Percentiles rank a stretch among this genome's conserved stretches.
Evolutionary conservation across 1,140 invertebrate genomes (phyloP).

Genomic region (Euwallacea similis): DNA sequence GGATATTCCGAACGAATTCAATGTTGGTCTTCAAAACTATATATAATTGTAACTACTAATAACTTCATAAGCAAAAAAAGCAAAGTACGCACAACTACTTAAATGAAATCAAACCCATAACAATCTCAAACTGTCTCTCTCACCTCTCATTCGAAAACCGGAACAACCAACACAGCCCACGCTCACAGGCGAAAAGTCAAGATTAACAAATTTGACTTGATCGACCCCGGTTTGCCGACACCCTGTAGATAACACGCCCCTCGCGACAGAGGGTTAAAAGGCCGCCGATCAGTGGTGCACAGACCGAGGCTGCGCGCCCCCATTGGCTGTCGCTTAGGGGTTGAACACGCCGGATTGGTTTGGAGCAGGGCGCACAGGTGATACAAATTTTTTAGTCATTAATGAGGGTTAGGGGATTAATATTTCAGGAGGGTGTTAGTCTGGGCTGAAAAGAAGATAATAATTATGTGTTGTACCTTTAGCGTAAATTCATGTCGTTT

Average conservation of each 20-base stretch:
- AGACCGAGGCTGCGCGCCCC: conserved; percentile 31
- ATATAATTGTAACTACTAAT: too few species aligned
- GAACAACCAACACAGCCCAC: not conserved
- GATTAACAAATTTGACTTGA: conserved; percentile 7
- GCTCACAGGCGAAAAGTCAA: conserved; percentile 10
- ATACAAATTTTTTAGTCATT: conserved; percentile 44
- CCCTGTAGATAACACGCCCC: conserved; percentile 34
- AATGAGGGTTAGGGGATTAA: conserved; percentile 12
- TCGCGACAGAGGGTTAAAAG: conserved; percentile 49
- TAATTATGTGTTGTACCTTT: too few species aligned
- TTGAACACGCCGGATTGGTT: conserved; percentile 42
- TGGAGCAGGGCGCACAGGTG: conserved; percentile 42
- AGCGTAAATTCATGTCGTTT: too few species aligned
- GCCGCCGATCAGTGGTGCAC: conserved; percentile 47
- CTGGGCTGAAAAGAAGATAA: not conserved
- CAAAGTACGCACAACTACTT: too few species aligned
- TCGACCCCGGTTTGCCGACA: conserved; percentile 3
- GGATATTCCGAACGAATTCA: too few species aligned
- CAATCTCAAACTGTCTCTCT: too few species aligned
- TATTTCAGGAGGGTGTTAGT: conserved; percentile 15
- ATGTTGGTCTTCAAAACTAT: too few species aligned
- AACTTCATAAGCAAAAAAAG: too few species aligned
- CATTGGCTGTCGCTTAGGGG: conserved; percentile 44
- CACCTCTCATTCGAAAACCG: too few species aligned
- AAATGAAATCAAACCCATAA: too few species aligned